phyloP scores from a whole-genome alignment of 1,140 invertebrate species.

The Bombus confusus region DNA sequence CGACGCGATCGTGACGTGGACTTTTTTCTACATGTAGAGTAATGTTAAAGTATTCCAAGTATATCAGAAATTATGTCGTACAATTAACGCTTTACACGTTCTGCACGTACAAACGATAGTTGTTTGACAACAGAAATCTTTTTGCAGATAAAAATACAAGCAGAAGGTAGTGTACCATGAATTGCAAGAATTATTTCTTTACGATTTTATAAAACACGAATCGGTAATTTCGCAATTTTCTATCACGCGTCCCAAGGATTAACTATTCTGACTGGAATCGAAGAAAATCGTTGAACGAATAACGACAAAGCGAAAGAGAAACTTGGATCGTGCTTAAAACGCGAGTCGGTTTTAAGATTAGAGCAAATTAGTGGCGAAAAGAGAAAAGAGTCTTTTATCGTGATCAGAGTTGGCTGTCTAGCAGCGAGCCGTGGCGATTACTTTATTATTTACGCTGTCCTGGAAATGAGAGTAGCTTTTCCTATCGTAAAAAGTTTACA shows the following conservation, averaged over 20 bases:
- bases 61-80: not conserved
- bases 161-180: too few species aligned
- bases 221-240: accelerated
- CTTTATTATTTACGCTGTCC: constrained; percentile 23
- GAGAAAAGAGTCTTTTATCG: not conserved
- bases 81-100: too few species aligned
- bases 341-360: not conserved
- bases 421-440: not conserved
- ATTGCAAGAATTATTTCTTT: not conserved
- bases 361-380: not conserved
- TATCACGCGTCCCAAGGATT: not conserved
- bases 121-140: too few species aligned
- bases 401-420: not conserved
- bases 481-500: not conserved
- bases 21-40: too few species aligned
- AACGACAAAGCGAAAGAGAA: not conserved
- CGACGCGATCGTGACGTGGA: too few species aligned
- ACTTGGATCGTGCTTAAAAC: not conserved
- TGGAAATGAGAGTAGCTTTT: not conserved
- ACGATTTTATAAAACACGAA: not conserved
- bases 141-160: too few species aligned
- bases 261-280: not conserved
- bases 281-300: not conserved
- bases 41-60: too few species aligned
- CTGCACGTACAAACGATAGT: too few species aligned